Evolutionary conservation across 2,113 vertebrate species (phyloP).

Genomic region (Phalacrocorax carbo): DNA sequence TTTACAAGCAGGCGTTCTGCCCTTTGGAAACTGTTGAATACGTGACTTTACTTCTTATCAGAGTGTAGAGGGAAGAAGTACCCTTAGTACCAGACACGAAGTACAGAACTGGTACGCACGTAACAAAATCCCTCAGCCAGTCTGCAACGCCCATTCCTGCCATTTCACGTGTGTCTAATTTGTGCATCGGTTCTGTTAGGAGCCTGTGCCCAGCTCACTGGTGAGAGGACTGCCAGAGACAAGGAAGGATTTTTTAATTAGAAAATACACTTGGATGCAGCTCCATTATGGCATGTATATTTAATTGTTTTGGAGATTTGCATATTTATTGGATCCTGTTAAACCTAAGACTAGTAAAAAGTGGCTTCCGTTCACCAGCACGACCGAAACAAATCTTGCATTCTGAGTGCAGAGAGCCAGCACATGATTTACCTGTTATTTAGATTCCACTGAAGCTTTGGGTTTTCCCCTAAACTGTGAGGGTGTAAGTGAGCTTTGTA

Average conservation of each 20-base stretch:
- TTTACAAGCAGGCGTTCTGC: background rate
- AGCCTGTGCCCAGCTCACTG: background rate
- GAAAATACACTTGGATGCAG: background rate
- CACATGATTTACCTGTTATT: background rate
- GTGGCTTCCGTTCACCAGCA: background rate
- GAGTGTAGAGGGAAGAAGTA: background rate
- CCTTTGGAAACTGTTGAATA: background rate
- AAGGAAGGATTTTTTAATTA: background rate
- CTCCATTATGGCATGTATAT: background rate
- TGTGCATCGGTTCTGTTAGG: background rate
- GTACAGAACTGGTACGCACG: background rate
- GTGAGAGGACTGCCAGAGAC: background rate
- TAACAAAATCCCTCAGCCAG: background rate
- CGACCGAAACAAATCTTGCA: background rate
- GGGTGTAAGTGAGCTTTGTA: background rate
- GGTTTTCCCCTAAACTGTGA: background rate
- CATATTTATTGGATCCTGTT: conserved; percentile 5
- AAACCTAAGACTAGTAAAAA: background rate
- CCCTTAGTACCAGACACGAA: background rate
- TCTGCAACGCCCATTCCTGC: background rate
- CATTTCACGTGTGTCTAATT: background rate
- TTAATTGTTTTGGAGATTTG: background rate
- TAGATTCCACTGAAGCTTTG: background rate
- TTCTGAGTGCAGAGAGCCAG: background rate
- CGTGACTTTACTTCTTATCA: background rate